A percentile compares a stretch with the other conserved stretches of the same genome.
Conservation (phyloP, 1,140 invertebrate genomes). For the Dufourea novaeangliae region DNA sequence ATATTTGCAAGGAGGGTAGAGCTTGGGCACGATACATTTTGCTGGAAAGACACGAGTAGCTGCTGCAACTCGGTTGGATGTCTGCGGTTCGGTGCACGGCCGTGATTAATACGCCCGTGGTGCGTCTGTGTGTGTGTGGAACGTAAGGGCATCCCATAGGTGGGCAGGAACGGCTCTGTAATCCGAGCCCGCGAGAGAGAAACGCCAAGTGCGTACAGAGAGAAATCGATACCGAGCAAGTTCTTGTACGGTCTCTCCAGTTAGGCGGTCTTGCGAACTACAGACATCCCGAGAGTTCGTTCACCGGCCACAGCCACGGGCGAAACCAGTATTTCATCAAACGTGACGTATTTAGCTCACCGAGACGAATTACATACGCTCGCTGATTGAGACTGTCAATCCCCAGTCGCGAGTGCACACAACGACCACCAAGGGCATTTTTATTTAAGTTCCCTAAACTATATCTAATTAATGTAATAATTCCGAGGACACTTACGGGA, state of each 20-base stretch:
- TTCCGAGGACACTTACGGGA: background rate
- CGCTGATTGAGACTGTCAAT: no score
- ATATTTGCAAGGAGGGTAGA: background rate
- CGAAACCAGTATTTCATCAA: background rate
- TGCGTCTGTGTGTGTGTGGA: background rate
- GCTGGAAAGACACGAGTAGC: background rate
- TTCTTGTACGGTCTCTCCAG: slow-evolving; percentile 77
- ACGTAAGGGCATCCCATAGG: slow-evolving; percentile 31
- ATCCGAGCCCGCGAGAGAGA: slow-evolving; percentile 74
- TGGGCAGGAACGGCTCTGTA: slow-evolving; percentile 62
- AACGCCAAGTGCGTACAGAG: slow-evolving; percentile 65
- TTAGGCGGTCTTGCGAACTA: slow-evolving; percentile 30
- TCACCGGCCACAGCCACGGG: slow-evolving; percentile 15
- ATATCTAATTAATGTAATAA: no score
- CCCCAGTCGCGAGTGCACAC: no score
- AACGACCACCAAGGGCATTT: no score
- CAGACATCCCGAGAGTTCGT: slow-evolving; percentile 25
- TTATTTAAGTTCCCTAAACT: no score
- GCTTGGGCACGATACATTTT: background rate
- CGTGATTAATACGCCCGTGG: slow-evolving; percentile 16
- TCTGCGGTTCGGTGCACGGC: slow-evolving; percentile 13
- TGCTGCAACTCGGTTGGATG: background rate
- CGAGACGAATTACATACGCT: no score
- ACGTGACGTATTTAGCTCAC: background rate
- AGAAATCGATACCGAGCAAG: slow-evolving; percentile 77